Evolutionary conservation across 2,888 invertebrate species (phyloP), one percentile per base, ranked within the genome.

Genomic region (Dermolepida albohirtum): DNA sequence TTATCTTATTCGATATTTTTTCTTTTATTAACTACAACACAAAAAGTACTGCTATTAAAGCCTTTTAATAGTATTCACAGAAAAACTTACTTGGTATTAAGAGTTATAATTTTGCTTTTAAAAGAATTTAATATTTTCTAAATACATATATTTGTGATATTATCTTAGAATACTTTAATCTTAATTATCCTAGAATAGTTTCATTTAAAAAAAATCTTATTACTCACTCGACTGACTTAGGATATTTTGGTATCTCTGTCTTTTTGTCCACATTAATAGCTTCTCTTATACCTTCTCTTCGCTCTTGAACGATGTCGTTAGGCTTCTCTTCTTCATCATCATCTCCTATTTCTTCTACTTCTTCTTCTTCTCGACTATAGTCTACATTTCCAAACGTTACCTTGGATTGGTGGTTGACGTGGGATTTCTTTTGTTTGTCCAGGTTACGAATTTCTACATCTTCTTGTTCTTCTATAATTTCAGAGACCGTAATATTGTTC

Each of bases 231-330:
- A 4, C 14, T 43, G 65, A 29, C 62, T 69, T 69, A 17, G 41
- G 54, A 52, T 62, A 22, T 22, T 44, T 17, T 22, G 52, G 57
- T 49, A 69, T 66, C 22, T 69, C 59, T 14, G 27, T 17, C 8
- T 51, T 49, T 11, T 34, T 49, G 44, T 69, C 69, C 12, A 69
- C 34, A 7, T 51, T 52, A 5, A 65, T 52, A 22, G 22, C 17
- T 66, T 66, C 65, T 52, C 69, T 51, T 40, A 69, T 34, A 40
- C 69, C 69, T 27, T 10, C 54, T 52, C 69, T 59, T 39, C 66
- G 47, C 10, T 5, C 16, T 47, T 29, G 14, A 57, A n/a, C n/a
- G 41, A 5, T 41, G 22, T 10, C 44, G n/a, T 44, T 17, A 34
- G 8, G 11, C 4, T 4, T 43, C 1, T 41, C 22, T 8, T 0